A percentile compares a stretch with the other conserved stretches of the same genome.
Conservation (phyloP, 2,888 invertebrate species). For the Xestia ashworthii region DNA sequence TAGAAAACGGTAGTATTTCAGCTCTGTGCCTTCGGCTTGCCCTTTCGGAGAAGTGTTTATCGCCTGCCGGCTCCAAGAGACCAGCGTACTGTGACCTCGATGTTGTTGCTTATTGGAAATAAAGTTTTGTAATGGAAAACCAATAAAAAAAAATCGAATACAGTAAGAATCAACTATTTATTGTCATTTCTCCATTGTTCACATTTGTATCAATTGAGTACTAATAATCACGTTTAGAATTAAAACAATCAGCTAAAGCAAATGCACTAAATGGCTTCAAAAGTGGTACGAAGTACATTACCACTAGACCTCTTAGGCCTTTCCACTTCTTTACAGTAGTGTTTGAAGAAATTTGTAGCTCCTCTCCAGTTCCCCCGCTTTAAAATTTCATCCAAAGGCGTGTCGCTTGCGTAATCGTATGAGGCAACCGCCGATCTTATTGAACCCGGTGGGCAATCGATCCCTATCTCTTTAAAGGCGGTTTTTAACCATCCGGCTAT, state of each 20-base stretch:
- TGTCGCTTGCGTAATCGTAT: constrained; percentile 20
- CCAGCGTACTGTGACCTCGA: too few relatives aligned
- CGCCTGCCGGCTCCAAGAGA: too few relatives aligned
- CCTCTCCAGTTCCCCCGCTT: constrained; percentile 35
- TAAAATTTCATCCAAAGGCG: constrained; percentile 35
- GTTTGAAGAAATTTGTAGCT: constrained; percentile 32
- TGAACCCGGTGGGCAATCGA: constrained; percentile 28
- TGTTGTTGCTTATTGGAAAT: too few relatives aligned
- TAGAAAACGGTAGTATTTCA: too few relatives aligned
- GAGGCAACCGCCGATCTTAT: constrained; percentile 39
- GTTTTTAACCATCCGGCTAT: constrained; percentile 5
- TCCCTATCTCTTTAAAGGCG: constrained; percentile 9
- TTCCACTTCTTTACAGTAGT: constrained; percentile 30
- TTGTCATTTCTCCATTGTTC: background rate
- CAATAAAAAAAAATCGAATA: too few relatives aligned
- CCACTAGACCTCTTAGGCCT: constrained; percentile 18
- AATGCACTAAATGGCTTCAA: constrained; percentile 32
- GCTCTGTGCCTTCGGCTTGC: too few relatives aligned
- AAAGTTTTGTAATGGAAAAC: too few relatives aligned
- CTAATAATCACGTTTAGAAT: background rate
- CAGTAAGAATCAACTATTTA: constrained; percentile 21
- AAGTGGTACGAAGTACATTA: constrained; percentile 15
- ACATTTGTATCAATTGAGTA: constrained; percentile 17
- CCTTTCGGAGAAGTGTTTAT: too few relatives aligned
- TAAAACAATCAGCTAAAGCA: background rate